phyloP scores from a whole-genome alignment of 2,888 invertebrate genomes.

The Exocentrus adspersus region DNA sequence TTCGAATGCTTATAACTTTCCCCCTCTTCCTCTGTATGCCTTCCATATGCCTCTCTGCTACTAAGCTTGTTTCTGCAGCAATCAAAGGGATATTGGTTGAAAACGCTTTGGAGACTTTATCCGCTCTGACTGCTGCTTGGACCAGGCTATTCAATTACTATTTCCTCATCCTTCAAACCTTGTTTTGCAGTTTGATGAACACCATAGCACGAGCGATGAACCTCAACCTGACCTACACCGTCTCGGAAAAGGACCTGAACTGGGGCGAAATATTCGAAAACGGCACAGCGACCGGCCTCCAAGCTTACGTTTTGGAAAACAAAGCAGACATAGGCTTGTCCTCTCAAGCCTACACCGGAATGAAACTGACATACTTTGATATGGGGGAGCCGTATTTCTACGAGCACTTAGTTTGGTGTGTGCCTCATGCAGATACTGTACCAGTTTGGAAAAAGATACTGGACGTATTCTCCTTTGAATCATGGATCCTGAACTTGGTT shows the following conservation, averaged over 20 bases:
- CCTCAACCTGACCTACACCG: conserved; percentile 35
- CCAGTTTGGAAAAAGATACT: conserved; percentile 38
- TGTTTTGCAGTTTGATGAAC: conserved; percentile 39
- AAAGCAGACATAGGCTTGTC: conserved; percentile 41
- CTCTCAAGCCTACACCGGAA: conserved; percentile 33
- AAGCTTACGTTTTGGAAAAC: conserved; percentile 37
- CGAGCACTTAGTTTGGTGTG: conserved; percentile 42
- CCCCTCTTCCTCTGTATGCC: too few species aligned
- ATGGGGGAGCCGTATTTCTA: conserved; percentile 36
- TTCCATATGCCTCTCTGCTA: too few species aligned
- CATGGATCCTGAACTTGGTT: conserved; percentile 5
- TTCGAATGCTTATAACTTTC: too few species aligned
- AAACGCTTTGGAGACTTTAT: not conserved
- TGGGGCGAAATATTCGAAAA: conserved; percentile 41
- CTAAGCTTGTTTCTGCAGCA: too few species aligned
- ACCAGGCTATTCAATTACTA: too few species aligned
- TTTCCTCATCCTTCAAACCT: too few species aligned
- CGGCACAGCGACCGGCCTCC: conserved; percentile 39
- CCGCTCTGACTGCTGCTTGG: too few species aligned
- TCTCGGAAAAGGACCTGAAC: conserved; percentile 36
- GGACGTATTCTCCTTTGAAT: conserved; percentile 31
- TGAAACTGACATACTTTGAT: conserved; percentile 34
- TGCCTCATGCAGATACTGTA: conserved; percentile 36
- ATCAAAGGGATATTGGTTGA: too few species aligned
- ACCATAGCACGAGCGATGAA: conserved; percentile 36